Conservation (phyloP, 2,113 vertebrate genomes). For the Salvelinus alpinus region DNA sequence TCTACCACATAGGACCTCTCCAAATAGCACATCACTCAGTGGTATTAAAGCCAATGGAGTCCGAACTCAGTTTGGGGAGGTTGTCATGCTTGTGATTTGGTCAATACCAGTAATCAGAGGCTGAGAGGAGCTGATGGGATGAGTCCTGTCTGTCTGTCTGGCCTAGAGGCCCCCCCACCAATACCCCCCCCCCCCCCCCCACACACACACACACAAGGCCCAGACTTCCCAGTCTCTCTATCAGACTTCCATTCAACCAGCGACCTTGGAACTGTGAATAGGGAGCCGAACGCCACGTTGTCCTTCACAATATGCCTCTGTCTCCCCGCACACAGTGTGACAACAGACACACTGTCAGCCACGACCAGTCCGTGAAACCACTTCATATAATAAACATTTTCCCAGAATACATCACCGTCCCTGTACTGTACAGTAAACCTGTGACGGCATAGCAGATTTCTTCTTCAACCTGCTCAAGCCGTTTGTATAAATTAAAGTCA, state of each 20-base stretch:
- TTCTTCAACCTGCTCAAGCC: background rate
- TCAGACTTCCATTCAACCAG: background rate
- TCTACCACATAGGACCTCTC: background rate
- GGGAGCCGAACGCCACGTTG: too few species aligned
- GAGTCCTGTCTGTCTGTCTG: background rate
- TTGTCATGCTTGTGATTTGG: background rate
- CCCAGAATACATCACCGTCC: conserved; percentile 23
- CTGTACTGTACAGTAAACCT: background rate
- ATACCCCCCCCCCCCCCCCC: background rate
- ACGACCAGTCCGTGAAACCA: conserved; percentile 23
- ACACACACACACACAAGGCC: background rate
- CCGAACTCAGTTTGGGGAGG: background rate
- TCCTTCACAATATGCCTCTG: conserved; percentile 1
- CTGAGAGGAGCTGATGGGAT: background rate
- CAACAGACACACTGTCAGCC: background rate
- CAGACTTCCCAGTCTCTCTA: background rate
- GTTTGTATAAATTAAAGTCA: conserved; percentile 21
- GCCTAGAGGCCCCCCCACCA: background rate
- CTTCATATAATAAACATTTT: conserved; percentile 17
- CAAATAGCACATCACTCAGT: background rate
- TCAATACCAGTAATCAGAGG: background rate
- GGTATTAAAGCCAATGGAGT: background rate
- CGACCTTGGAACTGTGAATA: too few species aligned
- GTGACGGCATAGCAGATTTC: background rate
- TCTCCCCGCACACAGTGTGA: background rate